Percentiles rank a stretch among this genome's conserved stretches.
Conservation (phyloP, 2,113 vertebrate species). For the Setophaga coronata region DNA sequence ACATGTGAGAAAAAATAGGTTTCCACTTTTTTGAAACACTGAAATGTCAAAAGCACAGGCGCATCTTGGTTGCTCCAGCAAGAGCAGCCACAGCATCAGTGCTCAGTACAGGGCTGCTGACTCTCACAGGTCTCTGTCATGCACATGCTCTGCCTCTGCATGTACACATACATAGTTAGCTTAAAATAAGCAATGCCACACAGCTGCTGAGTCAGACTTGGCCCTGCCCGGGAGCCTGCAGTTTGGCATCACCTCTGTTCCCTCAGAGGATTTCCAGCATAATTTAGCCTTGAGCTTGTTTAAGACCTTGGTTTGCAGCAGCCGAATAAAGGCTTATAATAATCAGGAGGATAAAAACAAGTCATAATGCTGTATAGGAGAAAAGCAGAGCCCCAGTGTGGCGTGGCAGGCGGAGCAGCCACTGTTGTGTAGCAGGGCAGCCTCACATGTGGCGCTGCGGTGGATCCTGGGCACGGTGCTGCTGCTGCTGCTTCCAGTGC, state of each 20-base stretch:
- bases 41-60: background rate
- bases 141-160: rapidly evolving
- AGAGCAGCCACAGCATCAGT: background rate
- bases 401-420: background rate
- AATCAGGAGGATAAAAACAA: background rate
- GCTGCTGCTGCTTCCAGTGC: background rate
- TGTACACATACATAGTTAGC: background rate
- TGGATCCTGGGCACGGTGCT: background rate
- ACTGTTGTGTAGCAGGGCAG: rapidly evolving
- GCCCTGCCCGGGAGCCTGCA: background rate
- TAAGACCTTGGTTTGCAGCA: background rate
- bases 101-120: background rate
- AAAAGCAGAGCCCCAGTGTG: background rate
- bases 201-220: slow-evolving; percentile 9
- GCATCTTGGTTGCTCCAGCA: background rate
- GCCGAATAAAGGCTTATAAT: background rate
- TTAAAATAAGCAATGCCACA: background rate
- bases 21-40: background rate
- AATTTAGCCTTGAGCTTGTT: slow-evolving; percentile 14
- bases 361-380: background rate
- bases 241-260: background rate
- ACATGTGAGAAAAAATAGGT: background rate
- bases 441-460: rapidly evolving
- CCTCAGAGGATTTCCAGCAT: background rate
- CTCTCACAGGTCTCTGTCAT: background rate